phyloP scores from a whole-genome alignment of 2,113 vertebrate genomes.

The Pholis gunnellus region DNA sequence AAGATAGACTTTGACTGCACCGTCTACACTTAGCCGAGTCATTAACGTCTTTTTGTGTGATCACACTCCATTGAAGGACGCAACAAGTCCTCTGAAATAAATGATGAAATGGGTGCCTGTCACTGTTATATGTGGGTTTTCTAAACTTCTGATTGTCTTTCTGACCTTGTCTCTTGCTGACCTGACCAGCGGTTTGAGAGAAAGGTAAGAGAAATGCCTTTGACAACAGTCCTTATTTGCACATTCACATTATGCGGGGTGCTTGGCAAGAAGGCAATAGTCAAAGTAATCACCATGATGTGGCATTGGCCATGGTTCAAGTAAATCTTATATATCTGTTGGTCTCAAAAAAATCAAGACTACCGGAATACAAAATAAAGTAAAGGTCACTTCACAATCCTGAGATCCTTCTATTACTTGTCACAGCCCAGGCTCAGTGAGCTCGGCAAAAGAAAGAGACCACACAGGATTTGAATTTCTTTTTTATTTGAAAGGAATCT shows the following conservation, averaged over 20 bases:
- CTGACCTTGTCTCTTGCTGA: not conserved
- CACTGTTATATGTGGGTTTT: not conserved
- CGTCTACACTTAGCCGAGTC: not conserved
- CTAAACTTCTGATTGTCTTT: not conserved
- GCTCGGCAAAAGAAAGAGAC: not conserved
- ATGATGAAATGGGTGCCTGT: not conserved
- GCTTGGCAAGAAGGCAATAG: not conserved
- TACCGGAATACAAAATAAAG: conserved; percentile 4
- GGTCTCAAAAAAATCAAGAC: conserved; percentile 2
- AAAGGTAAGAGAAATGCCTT: not conserved
- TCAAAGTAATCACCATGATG: conserved; percentile 2
- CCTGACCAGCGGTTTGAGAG: not conserved
- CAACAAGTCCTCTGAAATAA: not conserved
- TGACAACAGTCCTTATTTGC: not conserved
- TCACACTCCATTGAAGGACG: not conserved
- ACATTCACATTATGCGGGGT: not conserved
- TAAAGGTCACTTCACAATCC: conserved; percentile 37
- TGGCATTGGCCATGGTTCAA: not conserved
- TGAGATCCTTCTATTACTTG: conserved; percentile 18
- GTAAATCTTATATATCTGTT: not conserved
- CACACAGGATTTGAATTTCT: not conserved
- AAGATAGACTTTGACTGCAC: not conserved
- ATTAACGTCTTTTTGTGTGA: too few species aligned
- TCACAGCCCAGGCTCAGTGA: not conserved
- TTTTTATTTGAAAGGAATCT: not conserved